phyloP scores from a whole-genome alignment of 2,797 vertebrate species.

The Thaleichthys pacificus region DNA sequence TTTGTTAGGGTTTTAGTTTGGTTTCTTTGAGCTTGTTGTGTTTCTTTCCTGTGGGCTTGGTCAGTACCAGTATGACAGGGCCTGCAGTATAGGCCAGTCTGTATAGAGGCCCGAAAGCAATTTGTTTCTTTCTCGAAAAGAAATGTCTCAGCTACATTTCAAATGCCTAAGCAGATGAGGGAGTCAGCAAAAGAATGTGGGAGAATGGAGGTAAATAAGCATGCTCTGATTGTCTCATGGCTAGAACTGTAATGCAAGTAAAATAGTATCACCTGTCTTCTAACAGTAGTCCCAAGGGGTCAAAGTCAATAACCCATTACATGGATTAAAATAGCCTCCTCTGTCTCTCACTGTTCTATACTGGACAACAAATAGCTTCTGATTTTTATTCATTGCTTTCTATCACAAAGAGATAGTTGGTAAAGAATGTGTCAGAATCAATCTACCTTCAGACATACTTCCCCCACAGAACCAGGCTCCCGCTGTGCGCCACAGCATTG shows the following conservation, averaged over 20 bases:
- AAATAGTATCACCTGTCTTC: conserved; percentile 59
- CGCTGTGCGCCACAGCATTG: conserved; percentile 60
- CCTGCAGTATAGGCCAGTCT: background rate
- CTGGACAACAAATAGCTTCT: conserved; percentile 73
- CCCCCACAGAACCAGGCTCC: conserved; percentile 54
- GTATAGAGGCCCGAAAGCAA: conserved; percentile 8
- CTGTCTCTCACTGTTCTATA: conserved; percentile 59
- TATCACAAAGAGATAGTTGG: conserved; percentile 71
- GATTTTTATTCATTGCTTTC: conserved; percentile 84
- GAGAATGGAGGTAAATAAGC: conserved; percentile 50
- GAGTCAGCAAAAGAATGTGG: conserved; percentile 28
- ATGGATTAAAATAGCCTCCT: conserved; percentile 68
- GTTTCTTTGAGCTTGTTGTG: too few relatives aligned
- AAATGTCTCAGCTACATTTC: conserved; percentile 41
- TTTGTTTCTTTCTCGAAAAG: conserved; percentile 22
- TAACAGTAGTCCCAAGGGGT: conserved; percentile 61
- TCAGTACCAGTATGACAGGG: too few relatives aligned
- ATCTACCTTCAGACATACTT: conserved; percentile 63
- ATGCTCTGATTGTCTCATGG: conserved; percentile 52
- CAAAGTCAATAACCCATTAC: conserved; percentile 77
- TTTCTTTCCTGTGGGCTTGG: too few relatives aligned
- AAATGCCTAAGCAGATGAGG: conserved; percentile 38
- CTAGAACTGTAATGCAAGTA: conserved; percentile 61
- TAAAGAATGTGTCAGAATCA: conserved; percentile 75
- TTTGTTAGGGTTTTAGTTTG: too few relatives aligned